phyloP scores from a whole-genome alignment of 2,888 invertebrate genomes.

The Carpatolechia fugitivella region DNA sequence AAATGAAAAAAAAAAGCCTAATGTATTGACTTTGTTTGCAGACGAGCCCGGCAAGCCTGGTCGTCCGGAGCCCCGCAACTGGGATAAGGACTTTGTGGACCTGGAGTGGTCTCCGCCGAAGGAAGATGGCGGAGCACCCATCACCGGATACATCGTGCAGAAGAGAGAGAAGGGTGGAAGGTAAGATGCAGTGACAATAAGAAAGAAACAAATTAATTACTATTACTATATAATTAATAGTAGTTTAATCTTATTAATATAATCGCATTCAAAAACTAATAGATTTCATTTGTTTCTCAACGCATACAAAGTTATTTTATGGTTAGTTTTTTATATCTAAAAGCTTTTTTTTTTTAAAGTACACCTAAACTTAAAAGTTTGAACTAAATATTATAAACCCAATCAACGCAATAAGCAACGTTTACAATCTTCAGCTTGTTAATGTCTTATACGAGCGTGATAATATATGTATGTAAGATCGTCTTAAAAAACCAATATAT shows the following conservation, averaged over 20 bases:
- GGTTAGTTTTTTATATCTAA: neutral
- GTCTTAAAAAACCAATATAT: no score
- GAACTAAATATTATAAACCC: no score
- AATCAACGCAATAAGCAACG: neutral
- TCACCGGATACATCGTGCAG: slow-evolving; percentile 96
- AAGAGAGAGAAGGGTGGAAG: slow-evolving; percentile 93
- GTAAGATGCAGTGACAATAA: slow-evolving; percentile 33
- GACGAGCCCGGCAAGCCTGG: slow-evolving; percentile 96
- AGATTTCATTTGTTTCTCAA: neutral
- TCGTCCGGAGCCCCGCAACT: slow-evolving; percentile 92
- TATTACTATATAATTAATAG: no score
- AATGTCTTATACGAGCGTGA: no score
- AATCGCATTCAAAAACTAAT: no score
- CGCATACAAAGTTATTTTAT: neutral
- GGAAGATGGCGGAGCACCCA: slow-evolving; percentile 97
- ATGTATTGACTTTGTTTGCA: slow-evolving; percentile 36
- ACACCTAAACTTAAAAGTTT: neutral
- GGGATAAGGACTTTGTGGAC: slow-evolving; percentile 98
- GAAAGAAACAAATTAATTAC: no score
- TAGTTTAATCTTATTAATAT: no score
- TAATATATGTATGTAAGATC: no score
- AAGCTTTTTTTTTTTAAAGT: no score
- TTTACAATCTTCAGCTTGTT: no score
- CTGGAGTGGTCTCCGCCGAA: slow-evolving; percentile 95
- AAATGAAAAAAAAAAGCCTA: no score